Evolutionary conservation across 2,888 invertebrate species (phyloP), one percentile per base, ranked within the genome.

Genomic region (Fragum whitleyi): DNA sequence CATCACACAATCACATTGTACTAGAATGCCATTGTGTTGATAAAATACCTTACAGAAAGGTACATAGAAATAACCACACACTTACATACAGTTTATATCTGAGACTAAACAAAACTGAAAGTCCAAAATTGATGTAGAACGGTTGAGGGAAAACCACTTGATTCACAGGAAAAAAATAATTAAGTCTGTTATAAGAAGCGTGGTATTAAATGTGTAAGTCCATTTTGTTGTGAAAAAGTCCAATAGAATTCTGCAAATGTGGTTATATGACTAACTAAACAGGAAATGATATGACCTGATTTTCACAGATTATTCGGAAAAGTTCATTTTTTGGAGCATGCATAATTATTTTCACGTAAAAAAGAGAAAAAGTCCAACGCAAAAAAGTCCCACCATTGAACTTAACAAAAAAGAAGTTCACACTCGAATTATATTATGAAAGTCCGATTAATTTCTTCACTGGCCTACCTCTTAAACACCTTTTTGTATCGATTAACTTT

Each of bases 1-100:
- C 32, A 7, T 32, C 70, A 79, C 83, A 83, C 83, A 83, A 69
- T 79, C 83, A 79, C 83, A 83, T 83, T 77, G 14, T 28, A 57
- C 42, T 42, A 32, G 42, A 79, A 83, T 83, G 83, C 79, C 76
- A 79, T 59, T 79, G 83, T 83, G 83, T 76, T 65, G 69, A 32
- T 74, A 21, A 11, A 23, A 42, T 23, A 65, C 47, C 47, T 47
- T 47, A 47, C 47, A 47, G 47, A 14, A 47, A 47, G 47, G 47
- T 47, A 47, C 47, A 47, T 14, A 47, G 3, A 77, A 77, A 79
- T 83, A 77, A 79, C 79, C 83, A 83, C 83, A 82, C 82, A 83
- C 65, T 65, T 65, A 65, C 42, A 79, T 39, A 79, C 59, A 69
- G 83, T 79, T 79, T 71, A 79, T 75, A 77, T 19, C 73, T 55